A percentile compares a stretch with the other conserved stretches of the same genome.
Conservation (phyloP, 2,113 vertebrate species). For the Chrysochloris asiatica region DNA sequence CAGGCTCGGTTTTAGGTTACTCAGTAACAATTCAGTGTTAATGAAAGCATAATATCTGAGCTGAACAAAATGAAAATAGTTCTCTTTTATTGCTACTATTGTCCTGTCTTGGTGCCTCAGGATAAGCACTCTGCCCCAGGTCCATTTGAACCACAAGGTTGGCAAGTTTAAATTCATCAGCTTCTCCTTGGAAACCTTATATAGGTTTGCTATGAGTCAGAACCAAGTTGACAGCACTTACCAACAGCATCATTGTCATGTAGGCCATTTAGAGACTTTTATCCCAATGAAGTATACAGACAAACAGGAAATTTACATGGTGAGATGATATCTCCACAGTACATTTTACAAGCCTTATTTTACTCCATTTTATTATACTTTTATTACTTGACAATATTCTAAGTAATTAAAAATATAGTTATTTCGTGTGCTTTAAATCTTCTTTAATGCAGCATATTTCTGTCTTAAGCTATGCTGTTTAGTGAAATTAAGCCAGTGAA, state of each 20-base stretch:
- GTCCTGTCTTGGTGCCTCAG: no score
- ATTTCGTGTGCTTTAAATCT: not conserved
- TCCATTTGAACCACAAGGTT: no score
- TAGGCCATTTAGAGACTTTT: not conserved
- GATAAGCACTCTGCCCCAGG: no score
- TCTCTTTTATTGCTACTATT: not conserved
- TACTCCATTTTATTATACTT: not conserved
- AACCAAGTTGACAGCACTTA: no score
- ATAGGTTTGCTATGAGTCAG: no score
- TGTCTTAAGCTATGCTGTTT: no score
- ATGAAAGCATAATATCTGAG: not conserved
- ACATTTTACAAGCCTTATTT: not conserved
- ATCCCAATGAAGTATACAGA: not conserved
- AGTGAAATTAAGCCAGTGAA: no score
- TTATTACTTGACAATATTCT: not conserved
- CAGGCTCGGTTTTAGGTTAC: not conserved
- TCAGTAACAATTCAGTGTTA: not conserved
- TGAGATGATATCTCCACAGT: not conserved
- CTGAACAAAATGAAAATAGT: not conserved
- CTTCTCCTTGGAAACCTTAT: no score
- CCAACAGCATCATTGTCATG: no score
- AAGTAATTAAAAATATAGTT: not conserved
- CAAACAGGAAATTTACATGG: not conserved
- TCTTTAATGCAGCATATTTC: no score
- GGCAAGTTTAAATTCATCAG: no score